phyloP scores from a whole-genome alignment of 2,888 invertebrate genomes.

The Xylota sylvarum region DNA sequence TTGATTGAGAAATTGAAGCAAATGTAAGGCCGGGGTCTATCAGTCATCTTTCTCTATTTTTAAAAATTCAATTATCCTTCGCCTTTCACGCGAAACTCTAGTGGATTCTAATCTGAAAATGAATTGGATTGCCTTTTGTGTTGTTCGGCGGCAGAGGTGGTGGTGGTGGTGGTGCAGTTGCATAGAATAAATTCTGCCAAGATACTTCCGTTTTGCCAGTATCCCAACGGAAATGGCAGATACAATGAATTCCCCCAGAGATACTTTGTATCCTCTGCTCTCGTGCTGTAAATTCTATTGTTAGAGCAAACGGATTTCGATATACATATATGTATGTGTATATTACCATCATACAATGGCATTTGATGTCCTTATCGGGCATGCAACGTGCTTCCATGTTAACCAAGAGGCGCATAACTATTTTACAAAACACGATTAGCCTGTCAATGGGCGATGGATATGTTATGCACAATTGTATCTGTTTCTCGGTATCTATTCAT shows the following conservation, averaged over 20 bases:
- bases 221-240: conserved; percentile 34
- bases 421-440: conserved; percentile 4
- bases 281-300: conserved; percentile 37
- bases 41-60: neutral
- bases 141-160: too few species aligned
- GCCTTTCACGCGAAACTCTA: conserved; percentile 28
- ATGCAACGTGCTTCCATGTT: conserved; percentile 7
- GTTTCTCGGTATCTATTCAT: neutral
- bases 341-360: neutral
- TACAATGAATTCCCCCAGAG: conserved; percentile 41
- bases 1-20: conserved; percentile 11
- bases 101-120: conserved; percentile 32
- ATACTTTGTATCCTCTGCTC: conserved; percentile 27
- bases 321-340: neutral
- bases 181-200: conserved; percentile 43
- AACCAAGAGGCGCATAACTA: neutral
- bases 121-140: conserved; percentile 42
- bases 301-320: conserved; percentile 26
- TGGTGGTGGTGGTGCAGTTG: conserved; percentile 25
- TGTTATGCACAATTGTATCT: neutral
- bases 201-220: conserved; percentile 12
- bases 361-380: conserved; percentile 38
- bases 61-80: conserved; percentile 10
- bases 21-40: neutral
- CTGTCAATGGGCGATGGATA: conserved; percentile 34